A percentile compares a stretch with the other conserved stretches of the same genome.
Evolutionary conservation across 2,797 vertebrate genomes (phyloP).

Genomic region (Spinus olivaceus): DNA sequence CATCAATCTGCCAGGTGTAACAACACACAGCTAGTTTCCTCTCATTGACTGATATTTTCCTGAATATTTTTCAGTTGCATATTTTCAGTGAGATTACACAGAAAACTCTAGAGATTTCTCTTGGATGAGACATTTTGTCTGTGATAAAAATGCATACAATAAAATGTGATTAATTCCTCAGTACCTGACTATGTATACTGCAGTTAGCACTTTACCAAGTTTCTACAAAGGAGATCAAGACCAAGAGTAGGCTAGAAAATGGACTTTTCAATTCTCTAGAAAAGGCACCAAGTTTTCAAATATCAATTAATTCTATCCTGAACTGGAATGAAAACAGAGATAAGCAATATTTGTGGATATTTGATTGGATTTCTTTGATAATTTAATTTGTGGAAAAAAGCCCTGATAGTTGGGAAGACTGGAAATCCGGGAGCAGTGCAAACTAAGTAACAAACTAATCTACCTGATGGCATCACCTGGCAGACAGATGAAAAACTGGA

Average conservation of each 20-base stretch:
- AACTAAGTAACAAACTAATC: not conserved
- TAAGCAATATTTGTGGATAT: not conserved
- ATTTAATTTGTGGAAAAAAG: not conserved
- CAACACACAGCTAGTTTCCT: not conserved
- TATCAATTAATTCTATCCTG: not conserved
- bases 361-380: not conserved
- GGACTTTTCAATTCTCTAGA: not conserved
- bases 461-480: not conserved
- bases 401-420: not conserved
- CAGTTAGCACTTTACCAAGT: not conserved
- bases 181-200: not conserved
- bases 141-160: not conserved
- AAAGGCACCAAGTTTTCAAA: not conserved
- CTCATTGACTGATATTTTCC: not conserved
- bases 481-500: not conserved
- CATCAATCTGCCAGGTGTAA: not conserved
- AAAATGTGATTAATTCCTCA: not conserved
- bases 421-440: accelerated
- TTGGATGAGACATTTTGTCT: not conserved
- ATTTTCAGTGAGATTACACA: not conserved
- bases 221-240: not conserved
- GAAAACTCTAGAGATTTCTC: not conserved
- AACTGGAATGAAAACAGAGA: not conserved
- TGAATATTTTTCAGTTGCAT: not conserved
- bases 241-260: not conserved